A percentile compares a stretch with the other conserved stretches of the same genome.
These are phyloP conservation scores for Arenicola marina DNA, from an alignment of 2,888 invertebrate species.

Conservation along the genomic window DNA sequence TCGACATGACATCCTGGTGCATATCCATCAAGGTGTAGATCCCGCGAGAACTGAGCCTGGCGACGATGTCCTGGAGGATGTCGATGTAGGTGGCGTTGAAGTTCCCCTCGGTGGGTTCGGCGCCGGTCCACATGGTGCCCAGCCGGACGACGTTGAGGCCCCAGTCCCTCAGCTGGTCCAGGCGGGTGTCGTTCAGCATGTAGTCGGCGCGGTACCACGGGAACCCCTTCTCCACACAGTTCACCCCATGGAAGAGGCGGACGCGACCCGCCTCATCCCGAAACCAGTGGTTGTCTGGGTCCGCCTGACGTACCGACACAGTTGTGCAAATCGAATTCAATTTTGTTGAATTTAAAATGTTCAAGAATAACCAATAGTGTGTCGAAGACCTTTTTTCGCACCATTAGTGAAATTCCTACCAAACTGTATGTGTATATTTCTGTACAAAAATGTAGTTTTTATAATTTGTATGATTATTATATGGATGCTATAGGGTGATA, in stretches of 20 bases:
- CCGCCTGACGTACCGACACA: too few relatives aligned
- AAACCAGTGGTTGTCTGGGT: slow-evolving; percentile 27
- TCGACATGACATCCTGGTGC: slow-evolving; percentile 40
- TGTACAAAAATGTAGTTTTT: too few relatives aligned
- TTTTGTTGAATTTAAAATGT: too few relatives aligned
- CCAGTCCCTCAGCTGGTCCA: slow-evolving; percentile 33
- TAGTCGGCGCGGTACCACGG: slow-evolving; percentile 37
- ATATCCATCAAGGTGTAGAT: slow-evolving; percentile 42
- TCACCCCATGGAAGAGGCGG: slow-evolving; percentile 41
- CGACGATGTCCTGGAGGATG: slow-evolving; percentile 30
- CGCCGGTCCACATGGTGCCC: slow-evolving; percentile 44
- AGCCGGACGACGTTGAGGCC: slow-evolving; percentile 42
- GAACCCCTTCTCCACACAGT: slow-evolving; percentile 36
- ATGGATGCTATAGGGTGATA: too few relatives aligned
- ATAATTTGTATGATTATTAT: too few relatives aligned
- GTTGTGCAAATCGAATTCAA: too few relatives aligned
- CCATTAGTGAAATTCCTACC: too few relatives aligned
- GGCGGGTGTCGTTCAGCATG: slow-evolving; percentile 29
- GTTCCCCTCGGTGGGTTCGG: slow-evolving; percentile 29
- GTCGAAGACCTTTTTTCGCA: too few relatives aligned
- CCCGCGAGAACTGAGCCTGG: slow-evolving; percentile 27
- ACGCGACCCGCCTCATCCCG: slow-evolving; percentile 35
- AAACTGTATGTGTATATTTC: too few relatives aligned
- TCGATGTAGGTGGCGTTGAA: slow-evolving; percentile 39
- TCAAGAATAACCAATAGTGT: too few relatives aligned